phyloP scores from a whole-genome alignment of 2,113 vertebrate genomes.

The Pleuronectes platessa region DNA sequence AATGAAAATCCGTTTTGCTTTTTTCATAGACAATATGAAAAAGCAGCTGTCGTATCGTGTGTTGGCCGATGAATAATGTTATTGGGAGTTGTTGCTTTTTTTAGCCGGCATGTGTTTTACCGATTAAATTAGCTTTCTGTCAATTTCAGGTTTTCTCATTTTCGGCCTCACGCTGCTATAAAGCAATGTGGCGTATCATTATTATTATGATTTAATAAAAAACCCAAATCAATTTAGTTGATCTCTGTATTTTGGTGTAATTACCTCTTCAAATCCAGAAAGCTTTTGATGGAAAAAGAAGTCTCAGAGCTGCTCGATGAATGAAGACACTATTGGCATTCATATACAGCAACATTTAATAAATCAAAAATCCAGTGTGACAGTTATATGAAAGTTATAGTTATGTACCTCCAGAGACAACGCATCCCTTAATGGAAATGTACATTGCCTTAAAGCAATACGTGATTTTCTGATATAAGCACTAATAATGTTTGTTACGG shows the following conservation, averaged over 20 bases:
- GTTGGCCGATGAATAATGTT: constrained; percentile 16
- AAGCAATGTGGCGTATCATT: constrained; percentile 26
- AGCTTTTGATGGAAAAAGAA: neutral
- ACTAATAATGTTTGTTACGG: neutral
- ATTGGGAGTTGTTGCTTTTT: constrained; percentile 29
- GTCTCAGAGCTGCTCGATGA: neutral
- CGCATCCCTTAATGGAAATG: neutral
- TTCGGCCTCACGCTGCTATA: neutral
- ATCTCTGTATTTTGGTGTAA: constrained; percentile 25
- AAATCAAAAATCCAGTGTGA: constrained; percentile 7
- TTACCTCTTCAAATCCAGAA: constrained; percentile 3
- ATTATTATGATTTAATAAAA: constrained; percentile 45
- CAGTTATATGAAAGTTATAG: constrained; percentile 28
- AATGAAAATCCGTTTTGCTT: constrained; percentile 36
- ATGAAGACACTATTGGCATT: neutral
- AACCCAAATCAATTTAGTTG: constrained; percentile 22
- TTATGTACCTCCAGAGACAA: neutral
- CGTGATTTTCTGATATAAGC: neutral
- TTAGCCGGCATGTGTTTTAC: constrained; percentile 5
- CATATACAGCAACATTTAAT: constrained; percentile 4
- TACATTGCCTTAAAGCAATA: neutral
- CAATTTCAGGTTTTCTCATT: constrained; percentile 37
- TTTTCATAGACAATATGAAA: constrained; percentile 29
- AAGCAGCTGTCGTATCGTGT: neutral
- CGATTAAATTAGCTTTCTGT: constrained; percentile 41